Percentiles rank a stretch among this genome's conserved stretches.
phyloP scores from a whole-genome alignment of 2,113 vertebrate genomes.

The Agapornis roseicollis region DNA sequence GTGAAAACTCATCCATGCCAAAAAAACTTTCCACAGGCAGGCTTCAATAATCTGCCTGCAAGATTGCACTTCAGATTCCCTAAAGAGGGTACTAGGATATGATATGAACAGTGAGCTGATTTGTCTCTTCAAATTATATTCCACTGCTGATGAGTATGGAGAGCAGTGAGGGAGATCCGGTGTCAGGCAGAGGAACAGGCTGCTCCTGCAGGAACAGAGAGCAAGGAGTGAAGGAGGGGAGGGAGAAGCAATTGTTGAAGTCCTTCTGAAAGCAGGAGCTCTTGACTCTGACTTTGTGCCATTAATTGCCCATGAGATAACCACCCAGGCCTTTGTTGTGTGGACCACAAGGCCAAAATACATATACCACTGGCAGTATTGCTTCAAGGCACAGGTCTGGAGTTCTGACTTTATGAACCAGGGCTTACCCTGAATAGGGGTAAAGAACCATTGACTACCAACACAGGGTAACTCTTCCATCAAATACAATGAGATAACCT shows the following conservation, averaged over 20 bases:
- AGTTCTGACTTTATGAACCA: neutral
- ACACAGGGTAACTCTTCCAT: neutral
- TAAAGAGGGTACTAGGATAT: neutral
- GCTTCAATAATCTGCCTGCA: neutral
- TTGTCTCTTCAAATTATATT: neutral
- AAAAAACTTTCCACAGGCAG: conserved; percentile 9
- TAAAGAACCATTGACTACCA: neutral
- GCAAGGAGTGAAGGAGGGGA: neutral
- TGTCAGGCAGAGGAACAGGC: neutral
- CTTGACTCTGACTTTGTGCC: neutral
- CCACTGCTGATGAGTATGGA: neutral
- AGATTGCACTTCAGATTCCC: neutral
- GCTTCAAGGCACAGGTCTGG: neutral
- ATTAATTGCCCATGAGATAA: neutral
- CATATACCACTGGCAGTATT: neutral
- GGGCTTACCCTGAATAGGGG: neutral
- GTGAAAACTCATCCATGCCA: conserved; percentile 6
- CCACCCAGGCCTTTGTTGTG: neutral
- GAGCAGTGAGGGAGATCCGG: neutral
- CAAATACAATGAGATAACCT: neutral
- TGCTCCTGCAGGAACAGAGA: neutral
- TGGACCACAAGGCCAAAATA: neutral
- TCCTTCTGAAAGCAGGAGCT: neutral
- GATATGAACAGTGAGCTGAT: neutral
- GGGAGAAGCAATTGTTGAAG: neutral